Evolutionary conservation across 2,113 vertebrate genomes (phyloP).

Genomic region (Bubo bubo): DNA sequence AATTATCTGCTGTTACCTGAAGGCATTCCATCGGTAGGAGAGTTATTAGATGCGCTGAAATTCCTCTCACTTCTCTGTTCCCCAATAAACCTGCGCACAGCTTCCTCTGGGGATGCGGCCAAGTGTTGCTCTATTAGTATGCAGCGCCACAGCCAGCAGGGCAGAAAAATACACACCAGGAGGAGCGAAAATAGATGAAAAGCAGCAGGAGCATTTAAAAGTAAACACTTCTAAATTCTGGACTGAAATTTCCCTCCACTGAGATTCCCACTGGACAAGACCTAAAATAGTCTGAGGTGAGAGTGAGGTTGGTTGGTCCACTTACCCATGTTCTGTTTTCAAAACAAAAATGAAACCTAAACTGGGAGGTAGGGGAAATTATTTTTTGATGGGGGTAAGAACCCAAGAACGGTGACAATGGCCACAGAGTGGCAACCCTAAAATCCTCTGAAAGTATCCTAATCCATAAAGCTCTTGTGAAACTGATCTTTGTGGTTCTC

Average conservation of each 20-base stretch:
- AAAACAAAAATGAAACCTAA: not conserved
- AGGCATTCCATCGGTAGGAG: not conserved
- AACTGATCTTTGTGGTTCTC: not conserved
- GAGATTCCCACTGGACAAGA: not conserved
- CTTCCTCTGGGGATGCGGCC: not conserved
- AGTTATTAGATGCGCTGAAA: not conserved
- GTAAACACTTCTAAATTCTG: not conserved
- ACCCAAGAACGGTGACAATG: not conserved
- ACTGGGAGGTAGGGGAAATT: not conserved
- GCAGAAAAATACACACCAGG: not conserved
- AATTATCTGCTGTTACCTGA: not conserved
- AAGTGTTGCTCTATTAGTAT: slow-evolving; percentile 1
- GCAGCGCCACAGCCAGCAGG: not conserved
- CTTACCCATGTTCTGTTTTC: not conserved
- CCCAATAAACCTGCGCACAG: not conserved
- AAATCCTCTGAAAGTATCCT: not conserved
- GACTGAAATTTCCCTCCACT: not conserved
- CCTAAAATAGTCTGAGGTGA: not conserved
- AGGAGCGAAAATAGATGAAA: not conserved
- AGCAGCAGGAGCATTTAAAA: not conserved
- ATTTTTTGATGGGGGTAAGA: not conserved
- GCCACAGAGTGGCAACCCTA: not conserved
- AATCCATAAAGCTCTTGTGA: not conserved
- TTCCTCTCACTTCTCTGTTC: not conserved
- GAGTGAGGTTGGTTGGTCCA: not conserved